Evolutionary conservation across 2,113 vertebrate species (phyloP).

Genomic region (Loxodonta africana): DNA sequence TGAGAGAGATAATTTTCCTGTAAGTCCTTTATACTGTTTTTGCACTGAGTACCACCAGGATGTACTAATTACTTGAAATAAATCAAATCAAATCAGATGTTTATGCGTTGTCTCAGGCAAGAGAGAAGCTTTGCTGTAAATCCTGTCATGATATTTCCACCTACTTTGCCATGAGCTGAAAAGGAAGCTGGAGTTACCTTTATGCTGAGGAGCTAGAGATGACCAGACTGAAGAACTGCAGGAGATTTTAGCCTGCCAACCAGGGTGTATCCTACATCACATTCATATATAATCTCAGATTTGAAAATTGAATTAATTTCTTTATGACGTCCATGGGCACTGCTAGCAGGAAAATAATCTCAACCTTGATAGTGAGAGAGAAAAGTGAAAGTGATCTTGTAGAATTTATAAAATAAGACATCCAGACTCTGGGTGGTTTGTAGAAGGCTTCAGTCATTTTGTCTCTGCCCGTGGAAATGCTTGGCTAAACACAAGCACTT

Average conservation of each 20-base stretch:
- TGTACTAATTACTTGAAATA: slow-evolving; percentile 4
- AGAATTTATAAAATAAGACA: neutral
- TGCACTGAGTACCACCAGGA: neutral
- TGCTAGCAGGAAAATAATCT: neutral
- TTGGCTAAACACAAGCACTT: neutral
- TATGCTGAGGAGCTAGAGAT: slow-evolving; percentile 11
- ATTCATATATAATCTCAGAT: neutral
- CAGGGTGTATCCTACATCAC: slow-evolving; percentile 66
- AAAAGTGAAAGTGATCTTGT: neutral
- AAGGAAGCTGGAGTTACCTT: slow-evolving; percentile 58
- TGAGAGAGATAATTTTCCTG: neutral
- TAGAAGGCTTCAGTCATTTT: neutral
- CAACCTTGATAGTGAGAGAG: slow-evolving; percentile 48
- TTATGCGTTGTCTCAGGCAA: neutral
- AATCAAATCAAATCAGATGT: neutral
- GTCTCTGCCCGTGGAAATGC: neutral
- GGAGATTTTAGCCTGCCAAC: neutral
- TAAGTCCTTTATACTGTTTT: neutral
- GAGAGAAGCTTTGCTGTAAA: neutral
- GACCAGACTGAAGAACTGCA: fast-evolving
- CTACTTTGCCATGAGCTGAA: neutral
- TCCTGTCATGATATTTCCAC: neutral
- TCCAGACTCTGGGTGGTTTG: neutral
- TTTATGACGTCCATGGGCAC: neutral
- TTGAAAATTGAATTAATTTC: fast-evolving